These are phyloP conservation scores for Ceyx erithaca DNA, from an alignment of 2,797 vertebrate species.

Conservation along the genomic window DNA sequence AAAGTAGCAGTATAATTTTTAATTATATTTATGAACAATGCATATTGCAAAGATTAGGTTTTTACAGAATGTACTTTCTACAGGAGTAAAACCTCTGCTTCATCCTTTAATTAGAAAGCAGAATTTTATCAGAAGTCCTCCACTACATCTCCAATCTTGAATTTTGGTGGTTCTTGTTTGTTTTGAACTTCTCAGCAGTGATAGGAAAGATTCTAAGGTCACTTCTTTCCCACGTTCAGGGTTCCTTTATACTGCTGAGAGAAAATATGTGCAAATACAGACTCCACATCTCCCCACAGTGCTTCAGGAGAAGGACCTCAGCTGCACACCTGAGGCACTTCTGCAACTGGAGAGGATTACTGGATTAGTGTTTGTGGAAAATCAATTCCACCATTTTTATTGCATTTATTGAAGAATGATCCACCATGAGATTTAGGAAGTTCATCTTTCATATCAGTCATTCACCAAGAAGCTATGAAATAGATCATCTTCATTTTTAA, in stretches of 20 bases:
- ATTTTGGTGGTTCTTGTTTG: background rate
- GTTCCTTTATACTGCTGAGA: background rate
- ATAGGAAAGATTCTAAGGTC: background rate
- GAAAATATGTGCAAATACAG: background rate
- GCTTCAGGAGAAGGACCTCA: background rate
- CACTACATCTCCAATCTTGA: background rate
- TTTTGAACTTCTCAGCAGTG: background rate
- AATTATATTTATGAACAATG: background rate
- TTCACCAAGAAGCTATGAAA: background rate
- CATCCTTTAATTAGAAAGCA: background rate
- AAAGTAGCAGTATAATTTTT: background rate
- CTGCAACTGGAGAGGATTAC: background rate
- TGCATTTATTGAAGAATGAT: background rate
- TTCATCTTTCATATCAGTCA: background rate
- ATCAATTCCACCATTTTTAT: background rate
- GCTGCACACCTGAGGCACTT: background rate
- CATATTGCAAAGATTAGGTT: background rate
- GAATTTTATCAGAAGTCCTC: background rate
- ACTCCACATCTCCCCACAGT: background rate
- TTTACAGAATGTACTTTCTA: background rate
- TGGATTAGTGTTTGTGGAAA: background rate
- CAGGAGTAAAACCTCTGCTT: background rate
- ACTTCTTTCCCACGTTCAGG: background rate
- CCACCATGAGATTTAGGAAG: background rate
- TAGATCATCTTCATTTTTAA: background rate